Evolutionary conservation across 2,888 invertebrate species (phyloP).

Genomic region (Melangyna quadrimaculata): DNA sequence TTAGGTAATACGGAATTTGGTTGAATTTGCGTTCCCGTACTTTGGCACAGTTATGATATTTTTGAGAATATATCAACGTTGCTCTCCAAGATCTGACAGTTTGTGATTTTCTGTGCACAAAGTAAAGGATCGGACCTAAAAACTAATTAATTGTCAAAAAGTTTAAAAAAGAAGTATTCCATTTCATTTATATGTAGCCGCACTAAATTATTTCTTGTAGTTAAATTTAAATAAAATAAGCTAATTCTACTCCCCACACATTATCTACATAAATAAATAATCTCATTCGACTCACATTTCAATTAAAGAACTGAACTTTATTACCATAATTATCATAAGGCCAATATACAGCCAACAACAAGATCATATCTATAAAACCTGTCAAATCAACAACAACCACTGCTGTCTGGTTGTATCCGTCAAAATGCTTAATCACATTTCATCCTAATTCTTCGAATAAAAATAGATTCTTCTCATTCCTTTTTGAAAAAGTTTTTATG

Average conservation of each 20-base stretch:
- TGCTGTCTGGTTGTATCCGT: conserved; percentile 32
- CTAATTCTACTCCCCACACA: not conserved
- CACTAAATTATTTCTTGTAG: no score
- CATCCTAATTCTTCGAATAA: conserved; percentile 28
- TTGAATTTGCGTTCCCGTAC: no score
- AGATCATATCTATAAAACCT: conserved; percentile 32
- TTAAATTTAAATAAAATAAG: not conserved
- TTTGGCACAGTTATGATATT: no score
- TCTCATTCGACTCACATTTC: not conserved
- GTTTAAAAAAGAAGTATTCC: no score
- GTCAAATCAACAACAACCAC: not conserved
- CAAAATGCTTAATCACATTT: conserved; percentile 58
- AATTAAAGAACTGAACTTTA: not conserved
- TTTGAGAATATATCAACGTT: no score
- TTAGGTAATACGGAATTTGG: no score
- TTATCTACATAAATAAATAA: not conserved
- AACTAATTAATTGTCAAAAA: no score
- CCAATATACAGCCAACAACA: not conserved
- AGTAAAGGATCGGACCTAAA: no score
- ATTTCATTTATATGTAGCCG: no score
- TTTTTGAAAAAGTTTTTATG: not conserved
- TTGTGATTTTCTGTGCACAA: no score
- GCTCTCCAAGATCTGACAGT: no score
- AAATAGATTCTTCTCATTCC: conserved; percentile 1
- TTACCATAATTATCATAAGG: not conserved